Conservation (phyloP, 2,888 invertebrate species). For the Melinaea menophilus region DNA sequence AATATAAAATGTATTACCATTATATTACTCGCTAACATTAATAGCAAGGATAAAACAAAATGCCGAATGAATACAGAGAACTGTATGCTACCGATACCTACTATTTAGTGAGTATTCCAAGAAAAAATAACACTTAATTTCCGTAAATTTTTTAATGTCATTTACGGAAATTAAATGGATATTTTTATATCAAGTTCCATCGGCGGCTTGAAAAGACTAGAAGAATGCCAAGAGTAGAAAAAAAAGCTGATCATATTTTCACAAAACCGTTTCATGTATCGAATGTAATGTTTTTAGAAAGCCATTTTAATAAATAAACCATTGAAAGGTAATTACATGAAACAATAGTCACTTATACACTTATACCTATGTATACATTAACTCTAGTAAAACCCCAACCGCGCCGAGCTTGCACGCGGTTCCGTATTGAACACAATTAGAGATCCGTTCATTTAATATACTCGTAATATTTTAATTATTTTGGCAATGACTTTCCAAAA, state of each 20-base stretch:
- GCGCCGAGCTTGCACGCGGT: constrained; percentile 49
- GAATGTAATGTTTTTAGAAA: no score
- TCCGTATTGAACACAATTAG: constrained; percentile 33
- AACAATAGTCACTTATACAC: not conserved
- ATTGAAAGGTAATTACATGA: no score
- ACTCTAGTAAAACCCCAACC: constrained; percentile 63
- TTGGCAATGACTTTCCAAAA: not conserved
- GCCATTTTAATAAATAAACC: no score
- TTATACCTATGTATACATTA: constrained; percentile 40
- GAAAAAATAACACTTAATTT: no score
- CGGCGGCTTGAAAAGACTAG: constrained; percentile 29
- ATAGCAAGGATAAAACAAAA: no score
- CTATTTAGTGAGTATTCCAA: no score
- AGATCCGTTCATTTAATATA: constrained; percentile 17
- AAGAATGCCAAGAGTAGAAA: constrained; percentile 9
- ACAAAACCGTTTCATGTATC: no score
- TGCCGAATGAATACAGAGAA: no score
- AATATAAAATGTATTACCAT: constrained; percentile 16
- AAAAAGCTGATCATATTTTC: no score
- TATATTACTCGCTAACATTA: constrained; percentile 4
- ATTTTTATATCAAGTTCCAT: not conserved
- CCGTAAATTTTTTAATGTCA: not conserved
- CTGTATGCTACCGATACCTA: no score
- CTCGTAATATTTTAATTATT: not conserved
- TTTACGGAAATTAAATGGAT: not conserved